These are phyloP conservation scores for Dryobotodes eremita DNA, from an alignment of 2,888 invertebrate genomes.

Conservation along the genomic window DNA sequence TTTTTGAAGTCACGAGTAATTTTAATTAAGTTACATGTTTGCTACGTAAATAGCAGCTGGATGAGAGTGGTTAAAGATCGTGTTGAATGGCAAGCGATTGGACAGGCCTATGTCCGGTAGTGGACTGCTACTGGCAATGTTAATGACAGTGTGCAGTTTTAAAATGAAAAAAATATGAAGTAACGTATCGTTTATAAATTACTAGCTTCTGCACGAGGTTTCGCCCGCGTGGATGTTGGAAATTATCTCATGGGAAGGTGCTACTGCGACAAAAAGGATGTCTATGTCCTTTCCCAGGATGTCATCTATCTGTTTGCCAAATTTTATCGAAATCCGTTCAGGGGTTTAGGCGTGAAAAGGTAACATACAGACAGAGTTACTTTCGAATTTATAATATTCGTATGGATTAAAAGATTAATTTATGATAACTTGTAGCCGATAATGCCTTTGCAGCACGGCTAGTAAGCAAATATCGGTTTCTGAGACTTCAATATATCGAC, in stretches of 20 bases:
- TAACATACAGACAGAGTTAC: too few relatives aligned
- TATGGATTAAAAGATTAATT: neutral
- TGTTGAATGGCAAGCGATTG: neutral
- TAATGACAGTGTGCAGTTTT: neutral
- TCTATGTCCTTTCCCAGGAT: too few relatives aligned
- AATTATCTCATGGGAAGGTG: too few relatives aligned
- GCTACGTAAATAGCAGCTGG: neutral
- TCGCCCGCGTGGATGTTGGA: too few relatives aligned
- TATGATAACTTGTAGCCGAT: neutral
- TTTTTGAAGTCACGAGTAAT: slow-evolving; percentile 10
- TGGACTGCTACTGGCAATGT: neutral
- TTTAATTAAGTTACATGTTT: slow-evolving; percentile 9
- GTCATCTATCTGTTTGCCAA: too few relatives aligned
- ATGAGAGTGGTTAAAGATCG: neutral
- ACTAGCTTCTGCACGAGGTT: too few relatives aligned
- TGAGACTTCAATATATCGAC: neutral
- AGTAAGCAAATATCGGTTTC: neutral
- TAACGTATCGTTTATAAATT: neutral
- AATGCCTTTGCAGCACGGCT: too few relatives aligned
- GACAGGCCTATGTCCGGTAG: neutral
- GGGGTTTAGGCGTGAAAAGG: too few relatives aligned
- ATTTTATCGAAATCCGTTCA: too few relatives aligned
- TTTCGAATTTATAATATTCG: too few relatives aligned
- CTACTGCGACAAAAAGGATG: too few relatives aligned
- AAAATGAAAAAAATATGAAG: neutral